Evolutionary conservation across 2,797 vertebrate genomes (phyloP).

Genomic region (Coregonus ussuriensis): DNA sequence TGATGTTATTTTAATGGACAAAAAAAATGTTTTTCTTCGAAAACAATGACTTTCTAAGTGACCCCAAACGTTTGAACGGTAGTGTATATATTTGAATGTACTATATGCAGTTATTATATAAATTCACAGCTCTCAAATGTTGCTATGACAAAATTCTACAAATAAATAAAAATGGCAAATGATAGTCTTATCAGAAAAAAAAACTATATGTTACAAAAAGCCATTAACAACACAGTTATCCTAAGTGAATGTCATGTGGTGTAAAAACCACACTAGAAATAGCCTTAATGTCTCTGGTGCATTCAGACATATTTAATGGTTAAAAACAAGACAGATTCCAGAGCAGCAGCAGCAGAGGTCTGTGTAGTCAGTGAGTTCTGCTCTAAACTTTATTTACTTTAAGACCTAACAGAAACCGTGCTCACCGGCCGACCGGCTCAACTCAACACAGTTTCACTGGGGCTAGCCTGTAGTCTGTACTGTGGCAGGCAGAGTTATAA

Average conservation of each 20-base stretch:
- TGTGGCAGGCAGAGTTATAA: neutral
- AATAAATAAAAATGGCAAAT: conserved; percentile 7
- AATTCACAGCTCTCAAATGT: neutral
- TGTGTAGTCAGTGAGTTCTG: conserved; percentile 1
- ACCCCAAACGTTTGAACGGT: no score
- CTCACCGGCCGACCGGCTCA: no score
- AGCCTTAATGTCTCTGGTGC: conserved; percentile 23
- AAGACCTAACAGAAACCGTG: neutral
- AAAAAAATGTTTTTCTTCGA: no score
- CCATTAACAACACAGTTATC: conserved; percentile 8
- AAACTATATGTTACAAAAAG: neutral
- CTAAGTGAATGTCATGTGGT: conserved; percentile 15
- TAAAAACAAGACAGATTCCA: conserved; percentile 24
- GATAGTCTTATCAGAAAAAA: conserved; percentile 1
- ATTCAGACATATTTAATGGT: conserved; percentile 37
- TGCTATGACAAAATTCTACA: conserved; percentile 1
- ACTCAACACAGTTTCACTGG: neutral
- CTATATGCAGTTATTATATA: neutral
- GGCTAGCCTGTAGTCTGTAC: neutral
- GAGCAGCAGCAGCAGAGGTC: neutral
- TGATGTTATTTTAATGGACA: no score
- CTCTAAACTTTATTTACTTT: conserved; percentile 9
- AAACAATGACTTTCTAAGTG: no score
- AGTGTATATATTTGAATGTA: neutral
- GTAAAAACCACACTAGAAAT: conserved; percentile 28